phyloP scores from a whole-genome alignment of 30 jellyfish, hydroid and myxozoan species.

The Aurelia coerulea region DNA sequence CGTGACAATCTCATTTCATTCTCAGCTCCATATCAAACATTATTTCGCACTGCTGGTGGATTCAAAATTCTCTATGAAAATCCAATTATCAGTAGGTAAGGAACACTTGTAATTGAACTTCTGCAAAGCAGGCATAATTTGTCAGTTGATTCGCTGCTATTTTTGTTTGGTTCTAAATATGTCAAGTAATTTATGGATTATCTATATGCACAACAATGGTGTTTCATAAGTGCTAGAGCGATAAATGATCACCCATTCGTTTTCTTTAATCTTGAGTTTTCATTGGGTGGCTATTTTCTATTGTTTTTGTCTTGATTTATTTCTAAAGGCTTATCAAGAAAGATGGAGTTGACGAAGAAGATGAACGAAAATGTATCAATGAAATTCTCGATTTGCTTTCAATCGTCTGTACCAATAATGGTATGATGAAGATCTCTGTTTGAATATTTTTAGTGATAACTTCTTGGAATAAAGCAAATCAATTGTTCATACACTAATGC shows the following conservation, averaged over 20 bases:
- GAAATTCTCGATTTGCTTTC: slow-evolving; percentile 42
- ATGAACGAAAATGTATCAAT: background rate
- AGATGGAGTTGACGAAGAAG: background rate
- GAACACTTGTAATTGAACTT: background rate
- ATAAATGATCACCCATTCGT: background rate
- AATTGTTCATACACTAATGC: too few relatives aligned
- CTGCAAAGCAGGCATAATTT: too few relatives aligned
- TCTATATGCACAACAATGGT: too few relatives aligned
- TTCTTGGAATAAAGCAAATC: too few relatives aligned
- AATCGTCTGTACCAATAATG: slow-evolving; percentile 33
- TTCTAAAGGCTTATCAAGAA: slow-evolving; percentile 39
- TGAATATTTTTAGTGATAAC: too few relatives aligned
- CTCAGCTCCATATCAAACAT: slow-evolving; percentile 31
- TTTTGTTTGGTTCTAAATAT: too few relatives aligned
- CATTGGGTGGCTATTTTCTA: too few relatives aligned
- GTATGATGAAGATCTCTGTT: slow-evolving; percentile 13
- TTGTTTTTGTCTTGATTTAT: background rate
- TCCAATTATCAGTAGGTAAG: slow-evolving; percentile 52
- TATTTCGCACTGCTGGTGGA: slow-evolving; percentile 61
- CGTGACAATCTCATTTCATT: background rate
- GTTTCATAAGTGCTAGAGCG: too few relatives aligned
- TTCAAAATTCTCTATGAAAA: slow-evolving; percentile 39
- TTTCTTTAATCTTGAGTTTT: too few relatives aligned
- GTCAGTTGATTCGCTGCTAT: too few relatives aligned
- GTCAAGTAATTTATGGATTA: too few relatives aligned